Base-by-base conservation (phyloP, 1,140 invertebrate species). In the Drosophila lacertosa region DNA sequence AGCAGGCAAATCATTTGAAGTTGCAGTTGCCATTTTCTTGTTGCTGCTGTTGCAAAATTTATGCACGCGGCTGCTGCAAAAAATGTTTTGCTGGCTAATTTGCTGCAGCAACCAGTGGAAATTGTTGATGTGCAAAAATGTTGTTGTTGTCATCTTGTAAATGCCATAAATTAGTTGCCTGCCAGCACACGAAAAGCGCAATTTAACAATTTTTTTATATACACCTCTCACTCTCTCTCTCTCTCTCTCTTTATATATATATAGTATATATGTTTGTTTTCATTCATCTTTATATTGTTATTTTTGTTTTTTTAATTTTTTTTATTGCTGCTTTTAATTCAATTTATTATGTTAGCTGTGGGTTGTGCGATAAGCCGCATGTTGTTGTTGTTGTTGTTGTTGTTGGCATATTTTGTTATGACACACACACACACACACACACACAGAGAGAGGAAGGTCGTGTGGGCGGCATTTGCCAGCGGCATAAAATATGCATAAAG, bases 81-180 rank as follows among this genome's bases (percentile, higher is more conserved):
- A 74, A 80, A 65, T 65, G 70, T 68, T 73, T 77, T 62, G 22
- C 77, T 69, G 76, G 81, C 80, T 86, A 84, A 84, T 84, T 84
- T 86, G 80, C 80, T 50, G 79, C 80, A 77, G 72, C 81, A 80
- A 71, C 71, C 80, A 83, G 51, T 84, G 80, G 80, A 83, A 83
- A 83, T 83, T 84, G 80, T 84, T 84, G 80, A 83, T 83, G 80
- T 83, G 81, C 81, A 84, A 80, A 84, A 84, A 86, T 80, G 62
- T 55, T 73, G 68, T 59, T 75, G 76, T 84, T 78, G 79, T 68
- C 82, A 68, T 79, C 80, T 79, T 84, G 80, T 84, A 84, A 86
- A 81, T 86, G 81, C 81, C 81, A 84, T 84, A 84, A 84, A 84
- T 84, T 84, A 84, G 81, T 88, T 74, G 84, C 73, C 73, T 84